Percentiles rank a stretch among this genome's conserved stretches.
These are phyloP conservation scores for Crax fasciolata DNA, from an alignment of 2,797 vertebrate species.

Conservation along the genomic window DNA sequence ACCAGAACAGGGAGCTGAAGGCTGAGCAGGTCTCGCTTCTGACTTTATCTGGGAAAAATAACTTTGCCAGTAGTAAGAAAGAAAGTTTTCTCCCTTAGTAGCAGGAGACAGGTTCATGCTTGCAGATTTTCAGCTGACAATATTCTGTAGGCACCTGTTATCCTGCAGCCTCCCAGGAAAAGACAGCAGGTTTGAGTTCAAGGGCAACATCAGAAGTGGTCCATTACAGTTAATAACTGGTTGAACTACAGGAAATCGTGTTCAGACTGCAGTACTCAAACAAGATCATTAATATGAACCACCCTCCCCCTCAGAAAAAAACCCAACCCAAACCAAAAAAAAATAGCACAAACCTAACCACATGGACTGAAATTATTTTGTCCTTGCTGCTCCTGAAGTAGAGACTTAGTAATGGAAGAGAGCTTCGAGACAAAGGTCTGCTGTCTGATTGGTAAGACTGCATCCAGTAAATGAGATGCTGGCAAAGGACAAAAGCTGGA, in stretches of 20 bases:
- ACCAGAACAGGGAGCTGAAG: neutral
- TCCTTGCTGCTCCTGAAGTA: neutral
- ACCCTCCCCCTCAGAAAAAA: neutral
- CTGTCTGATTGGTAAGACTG: accelerated
- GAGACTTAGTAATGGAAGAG: neutral
- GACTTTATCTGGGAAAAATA: neutral
- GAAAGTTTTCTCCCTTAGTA: accelerated
- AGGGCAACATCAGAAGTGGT: neutral
- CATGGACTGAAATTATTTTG: accelerated
- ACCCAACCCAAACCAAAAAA: neutral
- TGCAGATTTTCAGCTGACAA: neutral
- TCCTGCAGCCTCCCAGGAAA: neutral
- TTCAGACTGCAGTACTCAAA: neutral
- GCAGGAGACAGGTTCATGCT: neutral
- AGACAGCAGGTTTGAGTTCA: neutral
- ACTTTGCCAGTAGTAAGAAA: neutral
- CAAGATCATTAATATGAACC: neutral
- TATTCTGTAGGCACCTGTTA: neutral
- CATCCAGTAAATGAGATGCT: neutral
- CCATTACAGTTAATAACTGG: neutral
- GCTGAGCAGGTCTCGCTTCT: neutral
- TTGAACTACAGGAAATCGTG: neutral
- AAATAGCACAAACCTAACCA: neutral
- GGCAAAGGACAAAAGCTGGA: neutral
- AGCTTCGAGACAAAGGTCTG: neutral